These are phyloP conservation scores for Ellobius talpinus DNA, from an alignment of 2,113 vertebrate species.

Conservation along the genomic window DNA sequence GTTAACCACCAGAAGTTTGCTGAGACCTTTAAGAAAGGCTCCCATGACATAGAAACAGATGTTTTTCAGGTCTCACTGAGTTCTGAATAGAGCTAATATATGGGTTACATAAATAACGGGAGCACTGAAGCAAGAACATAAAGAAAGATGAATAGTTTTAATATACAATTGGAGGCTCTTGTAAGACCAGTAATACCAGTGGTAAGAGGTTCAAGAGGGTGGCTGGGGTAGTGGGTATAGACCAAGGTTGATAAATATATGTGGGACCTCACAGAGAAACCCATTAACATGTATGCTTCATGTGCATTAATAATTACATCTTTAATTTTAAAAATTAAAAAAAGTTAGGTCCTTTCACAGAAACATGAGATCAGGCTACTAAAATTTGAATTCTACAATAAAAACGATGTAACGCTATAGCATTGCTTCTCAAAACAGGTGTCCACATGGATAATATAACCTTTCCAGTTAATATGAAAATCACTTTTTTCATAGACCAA, in stretches of 20 bases:
- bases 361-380: background rate
- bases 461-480: conserved; percentile 35
- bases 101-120: background rate
- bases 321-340: background rate
- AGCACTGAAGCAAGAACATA: conserved; percentile 5
- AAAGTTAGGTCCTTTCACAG: background rate
- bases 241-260: background rate
- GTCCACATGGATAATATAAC: background rate
- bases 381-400: background rate
- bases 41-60: background rate
- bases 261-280: background rate
- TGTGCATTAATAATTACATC: background rate
- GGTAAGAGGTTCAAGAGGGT: background rate
- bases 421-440: background rate
- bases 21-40: background rate
- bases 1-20: background rate
- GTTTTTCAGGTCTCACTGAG: conserved; percentile 34
- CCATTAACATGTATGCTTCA: background rate
- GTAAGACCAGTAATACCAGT: background rate
- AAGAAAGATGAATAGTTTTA: conserved; percentile 18
- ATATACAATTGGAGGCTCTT: background rate
- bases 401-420: background rate
- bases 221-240: background rate
- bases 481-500: background rate
- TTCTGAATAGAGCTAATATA: background rate